These are phyloP conservation scores for Mobula hypostoma DNA, from an alignment of 2,113 vertebrate species.

Conservation along the genomic window DNA sequence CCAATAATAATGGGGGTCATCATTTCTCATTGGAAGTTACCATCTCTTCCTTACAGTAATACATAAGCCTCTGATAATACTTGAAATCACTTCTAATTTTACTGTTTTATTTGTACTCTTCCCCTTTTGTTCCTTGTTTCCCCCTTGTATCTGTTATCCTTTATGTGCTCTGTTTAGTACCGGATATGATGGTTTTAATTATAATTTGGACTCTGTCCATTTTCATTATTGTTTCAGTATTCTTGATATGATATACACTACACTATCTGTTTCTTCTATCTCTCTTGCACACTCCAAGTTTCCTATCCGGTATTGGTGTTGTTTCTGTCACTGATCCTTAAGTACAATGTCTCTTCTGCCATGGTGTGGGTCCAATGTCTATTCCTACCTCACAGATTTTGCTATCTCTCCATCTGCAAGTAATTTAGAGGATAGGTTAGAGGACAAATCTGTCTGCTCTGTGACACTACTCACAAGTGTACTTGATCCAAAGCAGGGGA, in stretches of 20 bases:
- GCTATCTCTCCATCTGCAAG: neutral
- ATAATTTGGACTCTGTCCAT: constrained; percentile 5
- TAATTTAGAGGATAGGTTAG: too few species aligned
- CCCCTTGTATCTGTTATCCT: neutral
- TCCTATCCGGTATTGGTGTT: neutral
- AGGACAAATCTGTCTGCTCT: too few species aligned
- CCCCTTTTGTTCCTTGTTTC: neutral
- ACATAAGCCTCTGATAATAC: neutral
- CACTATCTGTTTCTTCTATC: neutral
- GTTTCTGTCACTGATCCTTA: neutral
- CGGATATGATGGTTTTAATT: constrained; percentile 10
- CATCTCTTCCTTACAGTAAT: neutral
- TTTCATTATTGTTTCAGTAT: neutral
- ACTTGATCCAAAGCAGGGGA: too few species aligned
- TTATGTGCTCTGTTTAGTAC: neutral
- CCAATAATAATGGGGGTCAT: neutral
- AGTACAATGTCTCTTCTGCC: neutral
- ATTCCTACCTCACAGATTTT: neutral
- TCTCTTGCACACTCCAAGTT: neutral
- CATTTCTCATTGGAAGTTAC: neutral
- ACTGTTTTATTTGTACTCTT: neutral
- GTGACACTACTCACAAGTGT: too few species aligned
- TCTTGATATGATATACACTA: too few species aligned
- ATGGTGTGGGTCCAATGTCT: neutral
- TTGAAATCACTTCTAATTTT: neutral